Conservation (phyloP, 2,113 vertebrate genomes). For the Psophia crepitans region DNA sequence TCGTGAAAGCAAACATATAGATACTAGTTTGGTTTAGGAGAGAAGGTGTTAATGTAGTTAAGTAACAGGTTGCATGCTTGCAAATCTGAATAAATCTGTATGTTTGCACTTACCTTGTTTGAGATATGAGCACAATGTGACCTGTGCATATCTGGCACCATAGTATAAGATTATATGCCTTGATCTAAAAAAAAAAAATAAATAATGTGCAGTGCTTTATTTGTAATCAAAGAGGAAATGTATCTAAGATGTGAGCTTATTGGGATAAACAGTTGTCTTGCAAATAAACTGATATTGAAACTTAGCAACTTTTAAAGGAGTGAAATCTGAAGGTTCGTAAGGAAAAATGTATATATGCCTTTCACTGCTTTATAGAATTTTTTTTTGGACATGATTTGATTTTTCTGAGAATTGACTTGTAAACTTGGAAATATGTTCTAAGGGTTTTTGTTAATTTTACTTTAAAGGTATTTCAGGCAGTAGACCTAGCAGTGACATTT, state of each 20-base stretch:
- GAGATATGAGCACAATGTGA: conserved; percentile 62
- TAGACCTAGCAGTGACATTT: conserved; percentile 76
- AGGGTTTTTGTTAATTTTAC: conserved; percentile 79
- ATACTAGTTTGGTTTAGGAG: conserved; percentile 68
- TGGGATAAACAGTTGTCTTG: conserved; percentile 68
- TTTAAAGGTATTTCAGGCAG: conserved; percentile 79
- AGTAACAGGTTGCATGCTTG: conserved; percentile 81
- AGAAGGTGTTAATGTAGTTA: conserved; percentile 69
- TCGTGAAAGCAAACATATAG: conserved; percentile 67
- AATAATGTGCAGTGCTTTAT: conserved; percentile 70
- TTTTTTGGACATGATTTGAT: conserved; percentile 77
- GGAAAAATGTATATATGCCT: conserved; percentile 90
- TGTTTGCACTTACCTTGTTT: conserved; percentile 67
- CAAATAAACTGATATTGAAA: conserved; percentile 71
- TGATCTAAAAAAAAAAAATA: conserved; percentile 66
- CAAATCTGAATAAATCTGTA: conserved; percentile 73
- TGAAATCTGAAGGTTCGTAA: conserved; percentile 73
- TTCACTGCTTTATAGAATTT: conserved; percentile 83
- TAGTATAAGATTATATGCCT: conserved; percentile 71
- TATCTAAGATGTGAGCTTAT: conserved; percentile 73
- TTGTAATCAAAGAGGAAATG: conserved; percentile 74
- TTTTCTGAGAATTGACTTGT: conserved; percentile 79
- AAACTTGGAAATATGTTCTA: conserved; percentile 80
- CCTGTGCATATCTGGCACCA: conserved; percentile 67
- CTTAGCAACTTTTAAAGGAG: conserved; percentile 71